These are phyloP conservation scores for Atractosteus spatula DNA, from an alignment of 2,113 vertebrate species.

Conservation along the genomic window DNA sequence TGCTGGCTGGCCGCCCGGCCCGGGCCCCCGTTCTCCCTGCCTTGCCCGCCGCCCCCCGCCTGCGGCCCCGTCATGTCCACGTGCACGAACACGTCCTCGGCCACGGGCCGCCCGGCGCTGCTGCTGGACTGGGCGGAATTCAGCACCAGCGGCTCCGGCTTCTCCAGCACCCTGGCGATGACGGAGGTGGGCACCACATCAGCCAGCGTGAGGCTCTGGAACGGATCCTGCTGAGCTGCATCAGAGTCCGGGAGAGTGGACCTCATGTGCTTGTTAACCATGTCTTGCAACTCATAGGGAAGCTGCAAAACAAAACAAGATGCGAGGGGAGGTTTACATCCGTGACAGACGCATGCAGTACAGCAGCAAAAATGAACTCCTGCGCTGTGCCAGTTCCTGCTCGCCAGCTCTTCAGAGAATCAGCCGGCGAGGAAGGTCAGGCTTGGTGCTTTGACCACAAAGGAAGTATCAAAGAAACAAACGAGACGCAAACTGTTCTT, in stretches of 20 bases:
- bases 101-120: conserved; percentile 74
- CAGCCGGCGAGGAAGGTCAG: too few relatives aligned
- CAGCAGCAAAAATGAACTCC: too few relatives aligned
- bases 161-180: conserved; percentile 93
- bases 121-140: conserved; percentile 92
- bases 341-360: too few relatives aligned
- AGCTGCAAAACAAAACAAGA: conserved; percentile 61
- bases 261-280: conserved; percentile 93
- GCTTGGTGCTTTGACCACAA: too few relatives aligned
- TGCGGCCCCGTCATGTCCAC: conserved; percentile 87
- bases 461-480: too few relatives aligned
- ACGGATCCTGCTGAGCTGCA: conserved; percentile 59
- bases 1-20: conserved; percentile 43
- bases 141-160: conserved; percentile 90
- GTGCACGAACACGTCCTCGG: conserved; percentile 94
- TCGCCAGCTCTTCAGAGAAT: too few relatives aligned
- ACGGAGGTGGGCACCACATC: conserved; percentile 90
- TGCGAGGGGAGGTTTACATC: conserved; percentile 1
- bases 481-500: too few relatives aligned
- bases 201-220: conserved; percentile 67
- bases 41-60: conserved; percentile 39
- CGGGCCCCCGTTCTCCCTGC: conserved; percentile 56
- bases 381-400: too few relatives aligned
- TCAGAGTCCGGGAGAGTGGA: conserved; percentile 63
- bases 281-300: conserved; percentile 93